A percentile compares a stretch with the other conserved stretches of the same genome.
These are phyloP conservation scores for Phataginus tetradactyla DNA, from an alignment of 2,797 vertebrate species.

Conservation along the genomic window DNA sequence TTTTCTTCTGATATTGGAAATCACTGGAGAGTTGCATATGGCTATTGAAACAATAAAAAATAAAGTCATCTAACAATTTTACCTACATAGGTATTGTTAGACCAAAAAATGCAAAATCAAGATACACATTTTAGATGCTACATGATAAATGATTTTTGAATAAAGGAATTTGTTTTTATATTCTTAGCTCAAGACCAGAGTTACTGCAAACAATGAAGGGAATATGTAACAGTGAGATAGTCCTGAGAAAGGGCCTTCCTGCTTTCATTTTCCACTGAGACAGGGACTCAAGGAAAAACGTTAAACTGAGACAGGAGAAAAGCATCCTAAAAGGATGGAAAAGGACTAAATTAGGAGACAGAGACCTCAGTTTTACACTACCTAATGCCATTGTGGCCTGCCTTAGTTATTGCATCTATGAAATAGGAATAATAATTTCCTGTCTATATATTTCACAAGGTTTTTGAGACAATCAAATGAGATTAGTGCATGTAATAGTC, in stretches of 20 bases:
- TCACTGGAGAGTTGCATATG: background rate
- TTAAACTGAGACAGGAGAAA: background rate
- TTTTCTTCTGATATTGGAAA: slow-evolving; percentile 4
- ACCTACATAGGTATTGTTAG: background rate
- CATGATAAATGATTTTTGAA: background rate
- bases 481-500: background rate
- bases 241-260: background rate
- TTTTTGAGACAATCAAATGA: slow-evolving; percentile 42
- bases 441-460: background rate
- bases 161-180: slow-evolving; percentile 11
- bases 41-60: slow-evolving; percentile 8
- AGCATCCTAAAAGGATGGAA: background rate
- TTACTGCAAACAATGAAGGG: background rate
- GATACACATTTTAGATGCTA: background rate
- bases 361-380: background rate
- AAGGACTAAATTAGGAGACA: background rate
- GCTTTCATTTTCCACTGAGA: background rate
- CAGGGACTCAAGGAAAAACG: background rate
- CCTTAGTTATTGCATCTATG: background rate
- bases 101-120: slow-evolving; percentile 43
- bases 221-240: background rate
- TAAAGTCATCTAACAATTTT: slow-evolving; percentile 15
- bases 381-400: background rate
- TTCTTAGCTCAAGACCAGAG: slow-evolving; percentile 39
- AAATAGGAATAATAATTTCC: background rate